Evolutionary conservation across 2,888 invertebrate species (phyloP).

Genomic region (Andrena hattorfiana): DNA sequence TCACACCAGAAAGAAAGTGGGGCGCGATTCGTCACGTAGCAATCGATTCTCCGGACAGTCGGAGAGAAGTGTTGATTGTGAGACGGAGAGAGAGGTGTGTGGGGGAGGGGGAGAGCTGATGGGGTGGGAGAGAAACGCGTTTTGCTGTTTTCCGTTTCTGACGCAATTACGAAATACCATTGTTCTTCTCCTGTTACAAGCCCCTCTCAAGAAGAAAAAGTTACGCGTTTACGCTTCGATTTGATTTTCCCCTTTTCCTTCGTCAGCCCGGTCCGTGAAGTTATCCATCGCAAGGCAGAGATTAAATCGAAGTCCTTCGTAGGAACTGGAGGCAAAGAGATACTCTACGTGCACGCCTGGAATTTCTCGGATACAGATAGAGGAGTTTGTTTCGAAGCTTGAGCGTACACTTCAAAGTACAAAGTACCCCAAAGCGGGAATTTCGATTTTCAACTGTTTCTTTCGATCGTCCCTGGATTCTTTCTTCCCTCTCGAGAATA

Average conservation of each 20-base stretch:
- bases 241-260: conserved; percentile 65
- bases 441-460: conserved; percentile 39
- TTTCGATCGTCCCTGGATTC: not conserved
- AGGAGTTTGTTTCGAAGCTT: conserved; percentile 30
- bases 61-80: not conserved
- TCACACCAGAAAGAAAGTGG: conserved; percentile 39
- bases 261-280: conserved; percentile 9
- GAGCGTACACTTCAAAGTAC: conserved; percentile 7
- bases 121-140: conserved; percentile 23
- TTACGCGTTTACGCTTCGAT: conserved; percentile 83
- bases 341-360: conserved; percentile 46
- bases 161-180: conserved; percentile 82
- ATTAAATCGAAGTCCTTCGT: conserved; percentile 83
- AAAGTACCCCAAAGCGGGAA: conserved; percentile 36
- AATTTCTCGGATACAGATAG: conserved; percentile 61
- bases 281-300: conserved; percentile 70
- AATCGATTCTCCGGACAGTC: conserved; percentile 41
- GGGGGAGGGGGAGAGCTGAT: not conserved
- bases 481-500: not conserved
- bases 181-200: conserved; percentile 68
- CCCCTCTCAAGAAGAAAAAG: conserved; percentile 68
- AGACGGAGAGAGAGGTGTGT: not conserved
- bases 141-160: conserved; percentile 56
- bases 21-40: conserved; percentile 52
- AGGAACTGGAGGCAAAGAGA: conserved; percentile 8